Conservation (phyloP, 2,113 vertebrate genomes). For the Lates calcarifer region DNA sequence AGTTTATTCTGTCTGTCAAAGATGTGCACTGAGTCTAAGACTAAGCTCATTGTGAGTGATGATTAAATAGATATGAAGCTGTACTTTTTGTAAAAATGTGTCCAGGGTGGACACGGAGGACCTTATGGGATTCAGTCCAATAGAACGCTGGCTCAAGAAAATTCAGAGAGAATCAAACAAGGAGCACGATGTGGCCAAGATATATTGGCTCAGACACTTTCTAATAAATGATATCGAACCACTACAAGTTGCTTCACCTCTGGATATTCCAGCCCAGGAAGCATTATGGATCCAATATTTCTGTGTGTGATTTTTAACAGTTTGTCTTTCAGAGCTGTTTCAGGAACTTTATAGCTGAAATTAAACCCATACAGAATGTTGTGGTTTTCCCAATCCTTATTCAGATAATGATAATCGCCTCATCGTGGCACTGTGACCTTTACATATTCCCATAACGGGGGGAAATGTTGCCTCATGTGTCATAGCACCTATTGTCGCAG, state of each 20-base stretch:
- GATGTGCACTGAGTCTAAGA: neutral
- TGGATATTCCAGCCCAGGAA: neutral
- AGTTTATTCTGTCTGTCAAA: neutral
- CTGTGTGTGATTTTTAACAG: slow-evolving; percentile 6
- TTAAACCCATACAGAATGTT: neutral
- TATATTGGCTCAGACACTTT: slow-evolving; percentile 24
- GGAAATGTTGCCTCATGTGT: neutral
- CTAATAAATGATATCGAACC: slow-evolving; percentile 27
- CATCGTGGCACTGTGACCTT: neutral
- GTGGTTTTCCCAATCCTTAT: neutral
- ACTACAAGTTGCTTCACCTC: neutral
- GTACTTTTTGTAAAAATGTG: neutral
- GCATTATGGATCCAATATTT: slow-evolving; percentile 16
- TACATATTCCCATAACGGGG: neutral
- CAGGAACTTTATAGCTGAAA: neutral
- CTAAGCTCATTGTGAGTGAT: neutral
- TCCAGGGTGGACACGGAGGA: neutral
- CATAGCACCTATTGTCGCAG: slow-evolving; percentile 6
- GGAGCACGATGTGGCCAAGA: neutral
- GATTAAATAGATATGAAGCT: slow-evolving; percentile 13
- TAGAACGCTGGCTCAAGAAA: neutral
- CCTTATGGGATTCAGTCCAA: neutral
- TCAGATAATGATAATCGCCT: slow-evolving; percentile 8
- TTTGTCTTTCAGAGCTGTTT: neutral
- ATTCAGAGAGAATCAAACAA: slow-evolving; percentile 11